A percentile compares a stretch with the other conserved stretches of the same genome.
These are phyloP conservation scores for Pituophis catenifer DNA, from an alignment of 2,113 vertebrate species.

Conservation along the genomic window DNA sequence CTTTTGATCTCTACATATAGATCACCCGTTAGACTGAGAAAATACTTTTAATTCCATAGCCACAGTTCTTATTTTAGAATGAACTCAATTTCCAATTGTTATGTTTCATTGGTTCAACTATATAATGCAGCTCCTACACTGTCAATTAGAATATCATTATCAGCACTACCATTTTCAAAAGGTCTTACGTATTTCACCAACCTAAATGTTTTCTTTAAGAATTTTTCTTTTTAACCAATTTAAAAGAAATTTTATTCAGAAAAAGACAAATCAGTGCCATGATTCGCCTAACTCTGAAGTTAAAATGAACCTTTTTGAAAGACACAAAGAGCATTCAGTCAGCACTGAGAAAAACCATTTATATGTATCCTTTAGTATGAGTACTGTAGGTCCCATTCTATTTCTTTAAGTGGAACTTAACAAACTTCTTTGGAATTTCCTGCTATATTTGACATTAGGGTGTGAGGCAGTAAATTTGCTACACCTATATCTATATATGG, in stretches of 20 bases:
- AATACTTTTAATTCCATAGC: background rate
- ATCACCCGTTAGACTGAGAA: background rate
- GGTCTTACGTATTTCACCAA: background rate
- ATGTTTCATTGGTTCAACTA: background rate
- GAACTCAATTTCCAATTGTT: background rate
- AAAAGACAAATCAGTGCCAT: background rate
- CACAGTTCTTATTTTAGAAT: background rate
- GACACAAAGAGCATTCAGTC: background rate
- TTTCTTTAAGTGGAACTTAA: background rate
- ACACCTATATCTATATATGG: background rate
- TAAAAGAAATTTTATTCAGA: background rate
- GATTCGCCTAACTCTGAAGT: background rate
- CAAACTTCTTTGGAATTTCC: background rate
- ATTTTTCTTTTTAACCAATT: background rate
- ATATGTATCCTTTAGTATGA: background rate
- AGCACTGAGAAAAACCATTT: background rate
- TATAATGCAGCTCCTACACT: background rate
- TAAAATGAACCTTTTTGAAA: background rate
- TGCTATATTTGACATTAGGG: slow-evolving; percentile 7
- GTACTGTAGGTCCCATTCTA: background rate
- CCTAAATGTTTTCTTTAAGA: background rate
- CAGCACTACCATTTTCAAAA: background rate
- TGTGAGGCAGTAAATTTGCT: background rate
- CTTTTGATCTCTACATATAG: background rate
- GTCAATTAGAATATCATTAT: background rate